Evolutionary conservation across 2,113 vertebrate genomes (phyloP).

Genomic region (Periophthalmodon schlosseri): DNA sequence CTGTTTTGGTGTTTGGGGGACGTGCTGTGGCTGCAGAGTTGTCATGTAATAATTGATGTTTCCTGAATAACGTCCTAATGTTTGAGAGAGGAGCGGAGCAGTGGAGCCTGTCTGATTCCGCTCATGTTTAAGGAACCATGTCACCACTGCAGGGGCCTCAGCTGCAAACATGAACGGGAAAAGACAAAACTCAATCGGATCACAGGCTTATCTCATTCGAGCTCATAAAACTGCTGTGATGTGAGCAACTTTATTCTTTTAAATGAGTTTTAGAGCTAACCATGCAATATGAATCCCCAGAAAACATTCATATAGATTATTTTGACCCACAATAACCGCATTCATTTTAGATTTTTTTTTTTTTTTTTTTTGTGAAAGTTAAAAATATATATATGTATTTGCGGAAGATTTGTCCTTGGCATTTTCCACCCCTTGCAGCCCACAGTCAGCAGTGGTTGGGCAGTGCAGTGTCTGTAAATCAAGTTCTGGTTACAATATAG

Average conservation of each 20-base stretch:
- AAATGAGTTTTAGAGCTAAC: not conserved
- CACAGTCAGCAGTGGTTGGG: too few relatives aligned
- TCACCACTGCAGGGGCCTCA: not conserved
- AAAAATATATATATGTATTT: too few relatives aligned
- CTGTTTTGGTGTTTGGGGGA: constrained; percentile 4
- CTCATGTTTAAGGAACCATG: not conserved
- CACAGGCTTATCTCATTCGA: not conserved
- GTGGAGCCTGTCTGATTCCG: not conserved
- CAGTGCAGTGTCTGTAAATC: not conserved
- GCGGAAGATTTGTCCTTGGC: too few relatives aligned
- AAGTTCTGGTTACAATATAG: not conserved
- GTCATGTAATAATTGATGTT: constrained; percentile 10
- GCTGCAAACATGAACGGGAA: not conserved
- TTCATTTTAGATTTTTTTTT: not conserved
- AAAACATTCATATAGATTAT: not conserved
- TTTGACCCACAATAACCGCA: not conserved
- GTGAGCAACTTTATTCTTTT: not conserved
- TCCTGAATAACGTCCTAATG: constrained; percentile 10
- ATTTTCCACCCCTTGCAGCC: too few relatives aligned
- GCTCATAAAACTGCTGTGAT: not conserved
- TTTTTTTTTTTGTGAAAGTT: too few relatives aligned
- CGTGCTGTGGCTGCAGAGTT: constrained; percentile 8
- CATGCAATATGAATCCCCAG: not conserved
- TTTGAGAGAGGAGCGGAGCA: constrained; percentile 3
- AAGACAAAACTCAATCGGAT: not conserved